Base-by-base conservation (phyloP, 1,140 invertebrate species). In the Drosophila orena region DNA sequence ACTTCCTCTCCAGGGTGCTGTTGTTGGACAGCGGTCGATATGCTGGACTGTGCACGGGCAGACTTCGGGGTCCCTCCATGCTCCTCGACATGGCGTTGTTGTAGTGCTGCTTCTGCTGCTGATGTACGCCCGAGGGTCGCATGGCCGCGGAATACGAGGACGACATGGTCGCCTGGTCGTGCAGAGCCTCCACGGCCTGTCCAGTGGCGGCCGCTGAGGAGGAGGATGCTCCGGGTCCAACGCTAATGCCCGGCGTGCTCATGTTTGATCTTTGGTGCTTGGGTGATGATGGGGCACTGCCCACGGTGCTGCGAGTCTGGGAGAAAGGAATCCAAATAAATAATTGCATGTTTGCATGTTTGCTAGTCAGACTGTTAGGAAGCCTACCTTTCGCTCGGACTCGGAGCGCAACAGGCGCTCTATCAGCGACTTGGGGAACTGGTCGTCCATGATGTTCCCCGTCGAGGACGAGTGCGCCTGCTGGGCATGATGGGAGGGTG, bases 261-360 rank as follows among this genome's bases (percentile, higher is more conserved):
- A 91, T 92, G 47, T 92, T 91, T 52, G 92, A 92, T 92, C 92
- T 91, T 91, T 93, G 92, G 90, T 92, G 84, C 92, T 95, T 93
- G 92, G 95, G 94, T 92, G 93, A 95, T 89, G 93, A 95, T 64
- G 94, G 96, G 72, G 95, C 95, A 81, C 94, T 95, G 76, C 95
- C 95, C 62, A 92, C 90, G 5, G 91, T 88, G 69, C 83, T 91
- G 65, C 90, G 91, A 84, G 91, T 81, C 92, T 92, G 56, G 1
- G 22, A 22, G 2, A 1, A 37, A 3, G 8, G 8, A 3, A 6
- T 22, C 8, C 7, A 30, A 8, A 3, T 30, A 2, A 30, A 8
- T 30, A 30, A 8, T 3, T 30, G 7, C 2, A 30, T 30, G 8
- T 30, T 3, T 30, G 7, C 2, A 30, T 30, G 8, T 30, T 30